These are phyloP conservation scores for Nibea coibor DNA, from an alignment of 2,113 vertebrate genomes.

Conservation along the genomic window DNA sequence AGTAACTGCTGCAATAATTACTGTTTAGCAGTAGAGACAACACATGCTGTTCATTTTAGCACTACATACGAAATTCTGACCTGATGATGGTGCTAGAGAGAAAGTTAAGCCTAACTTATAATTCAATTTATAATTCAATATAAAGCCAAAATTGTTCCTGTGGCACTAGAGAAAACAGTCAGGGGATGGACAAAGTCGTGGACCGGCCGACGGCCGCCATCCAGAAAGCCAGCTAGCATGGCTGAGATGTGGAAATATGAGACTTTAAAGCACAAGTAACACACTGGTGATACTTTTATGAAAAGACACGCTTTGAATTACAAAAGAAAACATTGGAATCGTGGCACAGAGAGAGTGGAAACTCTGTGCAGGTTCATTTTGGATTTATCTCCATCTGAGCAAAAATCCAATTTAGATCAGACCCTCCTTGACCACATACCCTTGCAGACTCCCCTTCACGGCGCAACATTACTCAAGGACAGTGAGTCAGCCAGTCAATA, in stretches of 20 bases:
- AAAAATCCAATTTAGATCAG: slow-evolving; percentile 69
- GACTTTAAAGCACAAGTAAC: neutral
- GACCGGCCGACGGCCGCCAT: too few relatives aligned
- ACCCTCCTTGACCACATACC: slow-evolving; percentile 53
- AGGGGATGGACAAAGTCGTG: neutral
- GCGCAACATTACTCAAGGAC: slow-evolving; percentile 70
- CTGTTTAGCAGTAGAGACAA: neutral
- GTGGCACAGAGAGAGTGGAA: slow-evolving; percentile 5
- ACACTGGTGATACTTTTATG: neutral
- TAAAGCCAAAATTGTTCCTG: too few relatives aligned
- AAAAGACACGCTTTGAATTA: slow-evolving; percentile 42
- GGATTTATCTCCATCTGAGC: slow-evolving; percentile 60
- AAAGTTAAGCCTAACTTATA: neutral
- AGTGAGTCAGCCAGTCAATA: slow-evolving; percentile 66
- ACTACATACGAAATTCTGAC: too few relatives aligned
- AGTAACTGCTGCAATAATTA: neutral
- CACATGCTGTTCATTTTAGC: too few relatives aligned
- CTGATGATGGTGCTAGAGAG: neutral
- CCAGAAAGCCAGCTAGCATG: neutral
- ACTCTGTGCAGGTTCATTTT: slow-evolving; percentile 41
- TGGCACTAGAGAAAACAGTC: too few relatives aligned
- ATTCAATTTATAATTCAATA: neutral
- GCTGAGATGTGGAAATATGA: neutral
- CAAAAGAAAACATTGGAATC: slow-evolving; percentile 38
- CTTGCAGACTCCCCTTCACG: slow-evolving; percentile 34